Base-by-base conservation (phyloP, 2,888 invertebrate species). In the Altica lythri region DNA sequence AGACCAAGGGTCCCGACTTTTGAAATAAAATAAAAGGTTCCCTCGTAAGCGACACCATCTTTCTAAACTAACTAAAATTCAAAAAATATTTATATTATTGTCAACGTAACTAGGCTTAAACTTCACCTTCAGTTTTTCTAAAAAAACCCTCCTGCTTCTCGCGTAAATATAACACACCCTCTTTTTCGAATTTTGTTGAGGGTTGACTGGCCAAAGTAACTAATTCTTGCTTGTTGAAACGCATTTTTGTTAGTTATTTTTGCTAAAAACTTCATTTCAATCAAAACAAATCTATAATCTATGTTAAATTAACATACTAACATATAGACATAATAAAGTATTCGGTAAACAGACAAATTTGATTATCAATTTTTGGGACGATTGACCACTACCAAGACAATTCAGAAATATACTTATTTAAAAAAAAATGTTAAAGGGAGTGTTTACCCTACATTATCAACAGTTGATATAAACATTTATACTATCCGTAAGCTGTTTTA, bases 101-200 rank as follows among this genome's bases (percentile, higher is more conserved):
- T 17, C 2, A 29, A 19, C 19, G 17, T 5, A 48, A 81, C 84
- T 83, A n/a, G n/a, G n/a, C n/a, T n/a, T n/a, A n/a, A n/a, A n/a
- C n/a, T n/a, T n/a, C 79, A 95, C 95, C 92, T 85, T 95, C 95
- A 61, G 90, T 85, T 75, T 91, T 86, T 63, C 93, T 86, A 79
- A 96, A 95, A 77, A 95, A 89, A 53, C 93, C 89, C 74, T 95
- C 95, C 71, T 92, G 92, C 61, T 89, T 86, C 75, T 95, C 95
- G 67, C 89, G 87, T 53, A 95, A 83, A 61, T 88, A 85, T 57
- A 96, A 80, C 60, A 90, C 84, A 52, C 95, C 95, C 80, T 95
- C 95, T 71, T 91, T 92, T 75, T 95, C 94, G 75, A 93, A 95
- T 76, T 89, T 90, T 66, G 89, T 89, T 6, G 89, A 86, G 34